Evolutionary conservation across 2,113 vertebrate genomes (phyloP).

Genomic region (Calidris pygmaea): DNA sequence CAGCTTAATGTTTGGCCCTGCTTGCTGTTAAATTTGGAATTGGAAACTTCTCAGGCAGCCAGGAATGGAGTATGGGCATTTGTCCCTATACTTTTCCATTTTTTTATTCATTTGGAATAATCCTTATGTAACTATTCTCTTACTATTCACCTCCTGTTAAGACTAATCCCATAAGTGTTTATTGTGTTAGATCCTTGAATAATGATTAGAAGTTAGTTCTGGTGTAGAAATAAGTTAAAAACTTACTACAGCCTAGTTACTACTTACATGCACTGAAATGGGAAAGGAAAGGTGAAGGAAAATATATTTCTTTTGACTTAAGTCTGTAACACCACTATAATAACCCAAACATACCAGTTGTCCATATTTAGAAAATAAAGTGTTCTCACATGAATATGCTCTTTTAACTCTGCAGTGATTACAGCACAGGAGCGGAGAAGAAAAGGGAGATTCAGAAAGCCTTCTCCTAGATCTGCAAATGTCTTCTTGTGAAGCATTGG

Average conservation of each 20-base stretch:
- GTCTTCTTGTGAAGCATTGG: neutral
- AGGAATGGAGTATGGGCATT: neutral
- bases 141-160: neutral
- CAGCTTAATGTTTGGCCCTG: neutral
- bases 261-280: neutral
- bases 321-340: neutral
- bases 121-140: neutral
- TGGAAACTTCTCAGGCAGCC: neutral
- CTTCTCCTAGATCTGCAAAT: neutral
- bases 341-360: neutral
- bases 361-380: neutral
- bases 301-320: neutral
- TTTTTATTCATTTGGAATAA: neutral
- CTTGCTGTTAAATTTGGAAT: neutral
- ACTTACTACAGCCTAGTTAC: neutral
- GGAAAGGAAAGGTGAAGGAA: neutral
- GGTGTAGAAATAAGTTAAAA: neutral
- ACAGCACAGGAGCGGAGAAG: neutral
- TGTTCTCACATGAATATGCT: constrained; percentile 32
- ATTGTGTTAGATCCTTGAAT: neutral
- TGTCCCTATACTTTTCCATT: neutral
- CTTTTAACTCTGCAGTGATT: neutral
- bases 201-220: neutral
- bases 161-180: neutral
- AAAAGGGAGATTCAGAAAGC: neutral